Evolutionary conservation across 2,797 vertebrate species (phyloP).

Genomic region (Catostomus latipinnis): DNA sequence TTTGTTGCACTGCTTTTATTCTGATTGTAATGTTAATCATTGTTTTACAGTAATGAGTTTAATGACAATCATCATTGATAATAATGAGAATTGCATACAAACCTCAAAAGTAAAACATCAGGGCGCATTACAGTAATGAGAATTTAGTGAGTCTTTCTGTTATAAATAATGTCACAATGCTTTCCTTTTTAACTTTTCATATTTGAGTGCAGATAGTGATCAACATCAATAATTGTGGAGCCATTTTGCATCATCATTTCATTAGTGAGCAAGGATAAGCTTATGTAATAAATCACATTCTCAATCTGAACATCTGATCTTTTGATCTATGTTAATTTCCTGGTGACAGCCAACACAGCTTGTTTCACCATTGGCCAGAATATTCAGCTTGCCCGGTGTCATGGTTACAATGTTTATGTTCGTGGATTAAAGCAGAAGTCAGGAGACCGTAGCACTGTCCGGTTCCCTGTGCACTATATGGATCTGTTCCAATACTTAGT

Average conservation of each 20-base stretch:
- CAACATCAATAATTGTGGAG: background rate
- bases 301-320: conserved; percentile 6
- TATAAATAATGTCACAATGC: too few species aligned
- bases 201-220: background rate
- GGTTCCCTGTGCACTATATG: background rate
- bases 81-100: too few species aligned
- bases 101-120: too few species aligned
- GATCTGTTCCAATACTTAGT: too few species aligned
- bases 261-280: background rate
- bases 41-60: too few species aligned
- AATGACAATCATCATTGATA: too few species aligned
- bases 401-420: conserved; percentile 24
- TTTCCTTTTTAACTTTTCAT: background rate
- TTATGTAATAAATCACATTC: conserved; percentile 5
- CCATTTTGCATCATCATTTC: background rate
- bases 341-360: background rate
- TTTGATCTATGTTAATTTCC: conserved; percentile 4
- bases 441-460: background rate
- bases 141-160: too few species aligned
- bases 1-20: too few species aligned
- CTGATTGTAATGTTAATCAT: too few species aligned
- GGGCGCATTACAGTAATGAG: too few species aligned
- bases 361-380: conserved; percentile 31
- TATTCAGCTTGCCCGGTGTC: conserved; percentile 23
- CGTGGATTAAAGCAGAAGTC: conserved; percentile 28